Base-by-base conservation (phyloP, 2,888 invertebrate species). In the Ichneumoninae sp. region DNA sequence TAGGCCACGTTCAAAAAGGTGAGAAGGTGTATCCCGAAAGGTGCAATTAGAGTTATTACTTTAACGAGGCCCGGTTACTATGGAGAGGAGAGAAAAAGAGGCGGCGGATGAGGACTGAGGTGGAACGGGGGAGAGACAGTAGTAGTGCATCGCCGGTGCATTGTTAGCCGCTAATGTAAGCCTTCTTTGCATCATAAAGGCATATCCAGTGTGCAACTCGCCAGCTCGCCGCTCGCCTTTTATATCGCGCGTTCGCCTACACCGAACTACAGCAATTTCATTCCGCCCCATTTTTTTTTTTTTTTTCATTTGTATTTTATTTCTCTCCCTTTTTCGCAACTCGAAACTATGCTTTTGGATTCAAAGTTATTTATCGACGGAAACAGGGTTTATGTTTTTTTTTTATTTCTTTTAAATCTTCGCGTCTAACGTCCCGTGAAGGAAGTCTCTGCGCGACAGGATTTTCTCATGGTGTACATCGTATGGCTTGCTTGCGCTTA, bases 41-140 rank as follows among this genome's bases (percentile, higher is more conserved):
- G 88, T 88, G 89, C 89, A 92, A 92, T 92, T 92, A 91, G 90
- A 89, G 89, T 91, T 89, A 91, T 91, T 91, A 91, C 88, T 90
- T 89, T 91, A 91, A 91, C 91, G 87, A 91, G 44, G 89, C 89
- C 89, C 86, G 65, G 88, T 91, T 91, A 90, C 91, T 87, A 19
- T 57, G 85, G 87, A 44, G 57, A 36, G 16, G 30, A 70, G 33
- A 73, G 40, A 71, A 50, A 65, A 66, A 71, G 74, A 80, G 83
- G 83, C 83, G 83, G 70, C 60, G 57, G 77, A 86, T 71, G 84
- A 81, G 65, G 75, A 60, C 33, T 47, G 16, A 16, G 74, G 36
- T 16, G 66, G 68, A 36, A 54, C n/a, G 68, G 44, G 63, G 52
- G 66, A 71, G 70, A 40, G 68, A 78, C 60, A 60, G 60, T 47